phyloP scores from a whole-genome alignment of 2,113 vertebrate species.

The Phylloscopus trochilus region DNA sequence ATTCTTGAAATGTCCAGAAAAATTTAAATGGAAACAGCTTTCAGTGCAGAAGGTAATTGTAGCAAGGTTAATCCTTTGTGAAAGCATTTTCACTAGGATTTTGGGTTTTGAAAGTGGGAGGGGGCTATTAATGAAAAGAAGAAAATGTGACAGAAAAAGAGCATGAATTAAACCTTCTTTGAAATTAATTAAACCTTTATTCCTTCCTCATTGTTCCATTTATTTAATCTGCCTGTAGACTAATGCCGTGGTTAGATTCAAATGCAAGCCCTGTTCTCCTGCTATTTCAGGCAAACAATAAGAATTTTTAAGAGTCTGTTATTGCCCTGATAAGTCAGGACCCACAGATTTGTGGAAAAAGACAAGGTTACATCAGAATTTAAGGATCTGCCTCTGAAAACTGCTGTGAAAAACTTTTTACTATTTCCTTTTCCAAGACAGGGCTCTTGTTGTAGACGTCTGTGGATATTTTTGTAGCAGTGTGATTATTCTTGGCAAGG shows the following conservation, averaged over 20 bases:
- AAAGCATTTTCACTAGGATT: not conserved
- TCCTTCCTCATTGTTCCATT: not conserved
- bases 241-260: not conserved
- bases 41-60: not conserved
- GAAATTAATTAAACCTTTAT: not conserved
- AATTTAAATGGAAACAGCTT: not conserved
- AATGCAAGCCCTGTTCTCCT: not conserved
- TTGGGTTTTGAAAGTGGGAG: fast-evolving
- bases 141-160: not conserved
- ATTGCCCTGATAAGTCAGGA: not conserved
- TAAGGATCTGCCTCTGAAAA: not conserved
- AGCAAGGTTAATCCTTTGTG: not conserved
- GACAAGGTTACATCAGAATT: not conserved
- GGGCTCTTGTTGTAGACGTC: not conserved
- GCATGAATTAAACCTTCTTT: not conserved
- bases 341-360: not conserved
- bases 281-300: not conserved
- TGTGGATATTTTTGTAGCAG: not conserved
- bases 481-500: not conserved
- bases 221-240: not conserved
- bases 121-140: not conserved
- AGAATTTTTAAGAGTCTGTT: not conserved
- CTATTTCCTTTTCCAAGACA: not conserved
- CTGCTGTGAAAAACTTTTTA: not conserved
- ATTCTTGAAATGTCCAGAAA: not conserved